phyloP scores from a whole-genome alignment of 2,113 vertebrate genomes.

The Bos javanicus region DNA sequence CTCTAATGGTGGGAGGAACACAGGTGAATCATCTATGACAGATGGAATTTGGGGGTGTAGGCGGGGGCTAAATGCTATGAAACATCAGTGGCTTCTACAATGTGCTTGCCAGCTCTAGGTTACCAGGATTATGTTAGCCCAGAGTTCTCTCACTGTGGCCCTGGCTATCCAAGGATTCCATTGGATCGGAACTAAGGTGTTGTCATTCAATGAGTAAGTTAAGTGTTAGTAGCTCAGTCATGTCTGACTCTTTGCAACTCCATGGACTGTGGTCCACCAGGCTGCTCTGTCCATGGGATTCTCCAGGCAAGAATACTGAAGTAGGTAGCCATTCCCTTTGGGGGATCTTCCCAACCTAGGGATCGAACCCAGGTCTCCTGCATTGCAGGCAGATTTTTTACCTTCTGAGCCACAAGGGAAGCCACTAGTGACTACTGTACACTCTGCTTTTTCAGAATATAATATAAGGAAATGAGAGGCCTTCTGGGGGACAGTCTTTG shows the following conservation, averaged over 20 bases:
- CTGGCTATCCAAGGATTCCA: not conserved
- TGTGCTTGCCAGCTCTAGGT: not conserved
- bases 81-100: not conserved
- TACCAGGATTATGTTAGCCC: not conserved
- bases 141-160: not conserved
- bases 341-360: not conserved
- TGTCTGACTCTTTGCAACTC: not conserved
- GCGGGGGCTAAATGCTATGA: not conserved
- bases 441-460: constrained; percentile 3
- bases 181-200: not conserved
- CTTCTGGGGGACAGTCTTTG: not conserved
- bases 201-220: not conserved
- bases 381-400: not conserved
- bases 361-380: not conserved
- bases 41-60: not conserved
- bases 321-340: not conserved
- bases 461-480: not conserved
- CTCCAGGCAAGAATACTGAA: not conserved
- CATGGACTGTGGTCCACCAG: not conserved
- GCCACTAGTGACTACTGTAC: not conserved
- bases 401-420: not conserved
- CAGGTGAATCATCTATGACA: constrained; percentile 1
- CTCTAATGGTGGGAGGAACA: not conserved
- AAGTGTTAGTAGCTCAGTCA: not conserved
- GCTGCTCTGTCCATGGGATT: not conserved